These are phyloP conservation scores for Chrysolina americana DNA, from an alignment of 2,888 invertebrate genomes.

Conservation along the genomic window DNA sequence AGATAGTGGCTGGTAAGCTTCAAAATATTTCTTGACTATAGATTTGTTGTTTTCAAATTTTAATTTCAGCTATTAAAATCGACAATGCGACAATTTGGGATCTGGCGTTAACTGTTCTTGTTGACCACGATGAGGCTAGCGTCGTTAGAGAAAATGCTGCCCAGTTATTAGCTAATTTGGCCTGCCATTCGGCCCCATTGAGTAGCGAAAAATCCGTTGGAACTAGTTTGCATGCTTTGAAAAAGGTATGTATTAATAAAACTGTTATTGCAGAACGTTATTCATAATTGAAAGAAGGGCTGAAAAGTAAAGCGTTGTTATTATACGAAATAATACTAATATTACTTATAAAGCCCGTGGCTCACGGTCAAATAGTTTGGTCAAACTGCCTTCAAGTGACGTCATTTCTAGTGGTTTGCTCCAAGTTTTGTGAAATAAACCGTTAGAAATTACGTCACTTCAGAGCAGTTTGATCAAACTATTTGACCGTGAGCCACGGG, in stretches of 20 bases:
- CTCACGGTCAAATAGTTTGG: too few relatives aligned
- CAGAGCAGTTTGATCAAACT: too few relatives aligned
- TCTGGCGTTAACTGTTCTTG: constrained; percentile 62
- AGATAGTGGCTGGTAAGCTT: constrained; percentile 63
- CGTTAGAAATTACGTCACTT: too few relatives aligned
- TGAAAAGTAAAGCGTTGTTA: too few relatives aligned
- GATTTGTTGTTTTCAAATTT: not conserved
- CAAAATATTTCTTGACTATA: not conserved
- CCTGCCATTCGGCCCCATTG: constrained; percentile 54
- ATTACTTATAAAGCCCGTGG: too few relatives aligned
- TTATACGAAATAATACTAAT: too few relatives aligned
- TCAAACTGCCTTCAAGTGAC: too few relatives aligned
- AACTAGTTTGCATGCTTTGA: constrained; percentile 32
- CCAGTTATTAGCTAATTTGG: constrained; percentile 70
- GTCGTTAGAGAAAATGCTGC: constrained; percentile 74
- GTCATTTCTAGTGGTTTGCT: too few relatives aligned
- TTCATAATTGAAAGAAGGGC: too few relatives aligned
- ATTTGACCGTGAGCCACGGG: too few relatives aligned
- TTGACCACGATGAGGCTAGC: constrained; percentile 71
- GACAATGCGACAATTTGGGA: constrained; percentile 61
- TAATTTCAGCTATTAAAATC: constrained; percentile 54
- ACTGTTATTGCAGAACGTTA: too few relatives aligned
- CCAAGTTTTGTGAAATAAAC: too few relatives aligned
- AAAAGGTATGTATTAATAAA: constrained; percentile 40
- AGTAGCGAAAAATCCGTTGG: constrained; percentile 40